Base-by-base conservation (phyloP, 2,113 vertebrate species). In the Candoia aspera region DNA sequence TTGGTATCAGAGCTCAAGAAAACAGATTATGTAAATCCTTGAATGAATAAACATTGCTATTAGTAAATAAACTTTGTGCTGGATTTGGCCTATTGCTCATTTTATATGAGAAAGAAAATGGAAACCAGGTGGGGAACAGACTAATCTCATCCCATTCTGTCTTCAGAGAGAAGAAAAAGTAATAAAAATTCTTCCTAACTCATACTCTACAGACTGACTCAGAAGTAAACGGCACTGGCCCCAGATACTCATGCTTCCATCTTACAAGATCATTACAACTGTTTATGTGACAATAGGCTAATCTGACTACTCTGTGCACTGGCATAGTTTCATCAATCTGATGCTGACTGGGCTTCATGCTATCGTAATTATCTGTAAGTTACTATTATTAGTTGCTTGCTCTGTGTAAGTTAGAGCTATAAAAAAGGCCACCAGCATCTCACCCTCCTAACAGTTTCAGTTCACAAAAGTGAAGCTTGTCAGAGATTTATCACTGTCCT, bases 381-480 rank as follows among this genome's bases (percentile, higher is more conserved):
- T 89, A 33, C 96, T 96, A 95, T 96, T 96, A 95, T 95, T 96
- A 96, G 96, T 37, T 8, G 90, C 11, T 94, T 5, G 90, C 94
- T 92, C 90, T 68, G 85, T 91, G 0, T 91, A 90, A 91, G 89
- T 94, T 59, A 10, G 12, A n/a, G 90, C 93, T 95, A 73, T 91
- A 87, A 84, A 90, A 62, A 92, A 19, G 91, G 92, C 0, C 58
- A 95, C 0, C 0, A 84, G 53, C 6, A 73, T 58, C 1, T 89
- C 2, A 10, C 11, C 0, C 90, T 89, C 91, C 59, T 33, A 84
- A 89, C 73, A 17, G 8, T 91, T 88, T 54, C n/a, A 89, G 15
- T 62, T 54, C 19, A 89, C 46, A 55, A 58, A 87, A 86, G 46
- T 10, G 46, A 89, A 89, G 42, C 57, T 53, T 88, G 54, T 17